Evolutionary conservation across 2,113 vertebrate genomes (phyloP).

Genomic region (Sylvilagus bachmani): DNA sequence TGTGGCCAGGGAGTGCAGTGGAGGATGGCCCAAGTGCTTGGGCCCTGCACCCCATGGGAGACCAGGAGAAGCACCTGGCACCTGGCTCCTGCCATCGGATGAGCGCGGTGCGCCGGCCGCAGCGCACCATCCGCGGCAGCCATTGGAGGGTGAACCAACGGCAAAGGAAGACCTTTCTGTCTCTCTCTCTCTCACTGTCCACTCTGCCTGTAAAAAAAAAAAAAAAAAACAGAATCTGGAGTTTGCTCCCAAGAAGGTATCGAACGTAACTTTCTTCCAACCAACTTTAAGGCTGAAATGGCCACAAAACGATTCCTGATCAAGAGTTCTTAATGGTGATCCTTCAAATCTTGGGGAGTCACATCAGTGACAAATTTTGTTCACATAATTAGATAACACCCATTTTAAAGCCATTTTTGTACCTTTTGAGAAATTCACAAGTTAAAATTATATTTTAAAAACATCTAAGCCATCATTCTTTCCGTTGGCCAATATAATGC

Average conservation of each 20-base stretch:
- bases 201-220: no score
- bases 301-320: neutral
- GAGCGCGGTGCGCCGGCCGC: no score
- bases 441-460: neutral
- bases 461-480: neutral
- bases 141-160: no score
- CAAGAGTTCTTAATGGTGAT: neutral
- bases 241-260: neutral
- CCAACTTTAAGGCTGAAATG: neutral
- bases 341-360: neutral
- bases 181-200: no score
- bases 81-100: no score
- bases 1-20: no score
- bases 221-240: slow-evolving; percentile 35
- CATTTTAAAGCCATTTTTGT: slow-evolving; percentile 42
- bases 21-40: no score
- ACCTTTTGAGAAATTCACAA: neutral
- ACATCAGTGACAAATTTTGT: neutral
- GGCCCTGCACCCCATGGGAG: no score
- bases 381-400: neutral
- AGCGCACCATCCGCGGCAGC: no score
- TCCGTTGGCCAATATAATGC: neutral
- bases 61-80: no score
- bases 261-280: neutral
- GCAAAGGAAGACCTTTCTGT: no score